Conservation (phyloP, 2,888 invertebrate genomes). For the Temnothorax rugatulus region DNA sequence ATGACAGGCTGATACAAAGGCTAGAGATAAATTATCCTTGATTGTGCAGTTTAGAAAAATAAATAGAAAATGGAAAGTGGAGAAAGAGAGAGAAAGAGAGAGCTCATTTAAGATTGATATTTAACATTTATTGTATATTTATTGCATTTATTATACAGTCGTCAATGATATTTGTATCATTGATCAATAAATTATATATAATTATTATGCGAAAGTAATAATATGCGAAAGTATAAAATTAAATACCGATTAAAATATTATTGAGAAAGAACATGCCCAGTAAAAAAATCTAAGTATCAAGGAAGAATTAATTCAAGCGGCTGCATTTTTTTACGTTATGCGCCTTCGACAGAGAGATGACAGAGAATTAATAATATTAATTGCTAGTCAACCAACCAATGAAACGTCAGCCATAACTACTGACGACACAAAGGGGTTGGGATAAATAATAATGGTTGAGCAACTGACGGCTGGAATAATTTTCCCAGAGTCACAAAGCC, state of each 20-base stretch:
- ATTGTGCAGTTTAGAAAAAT: slow-evolving; percentile 49
- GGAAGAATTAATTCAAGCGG: neutral
- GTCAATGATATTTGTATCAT: neutral
- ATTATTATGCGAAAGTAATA: neutral
- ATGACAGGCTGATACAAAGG: slow-evolving; percentile 44
- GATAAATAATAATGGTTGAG: slow-evolving; percentile 37
- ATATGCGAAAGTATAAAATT: no score
- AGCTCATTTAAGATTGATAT: neutral
- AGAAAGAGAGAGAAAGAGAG: neutral
- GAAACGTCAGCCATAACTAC: slow-evolving; percentile 15
- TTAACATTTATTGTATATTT: neutral
- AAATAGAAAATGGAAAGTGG: slow-evolving; percentile 17
- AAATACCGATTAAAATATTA: neutral
- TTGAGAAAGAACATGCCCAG: neutral
- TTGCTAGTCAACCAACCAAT: neutral
- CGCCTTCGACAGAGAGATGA: neutral
- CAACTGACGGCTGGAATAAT: slow-evolving; percentile 29
- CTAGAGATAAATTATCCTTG: slow-evolving; percentile 40
- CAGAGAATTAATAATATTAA: slow-evolving; percentile 17
- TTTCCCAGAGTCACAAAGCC: slow-evolving; percentile 27
- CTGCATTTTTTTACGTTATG: neutral
- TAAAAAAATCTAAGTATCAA: neutral
- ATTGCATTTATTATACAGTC: neutral
- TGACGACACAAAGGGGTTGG: slow-evolving; percentile 7
- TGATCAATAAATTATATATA: neutral